Percentiles rank a stretch among this genome's conserved stretches.
Evolutionary conservation across 2,113 vertebrate genomes (phyloP).

Genomic region (Columba janthina): DNA sequence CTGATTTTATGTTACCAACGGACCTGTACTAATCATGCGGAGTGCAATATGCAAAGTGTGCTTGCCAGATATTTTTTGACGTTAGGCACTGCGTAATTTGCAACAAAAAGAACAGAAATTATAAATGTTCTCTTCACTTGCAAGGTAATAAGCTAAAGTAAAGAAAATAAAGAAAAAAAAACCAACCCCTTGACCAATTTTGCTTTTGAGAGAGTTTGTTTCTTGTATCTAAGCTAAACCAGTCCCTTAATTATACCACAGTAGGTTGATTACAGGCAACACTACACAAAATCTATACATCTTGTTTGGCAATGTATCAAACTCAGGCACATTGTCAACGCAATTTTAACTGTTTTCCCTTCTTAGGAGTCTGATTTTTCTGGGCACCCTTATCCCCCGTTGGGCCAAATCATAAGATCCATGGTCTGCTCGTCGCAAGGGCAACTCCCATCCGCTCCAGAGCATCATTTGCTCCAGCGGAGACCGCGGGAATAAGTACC

Average conservation of each 20-base stretch:
- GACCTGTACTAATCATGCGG: constrained; percentile 37
- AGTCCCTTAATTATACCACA: constrained; percentile 19
- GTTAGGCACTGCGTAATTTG: not conserved
- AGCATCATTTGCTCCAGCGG: accelerated
- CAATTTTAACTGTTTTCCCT: not conserved
- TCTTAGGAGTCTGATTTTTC: not conserved
- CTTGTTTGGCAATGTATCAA: constrained; percentile 36
- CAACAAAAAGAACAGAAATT: constrained; percentile 42
- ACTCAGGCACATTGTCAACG: not conserved
- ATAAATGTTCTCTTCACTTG: not conserved
- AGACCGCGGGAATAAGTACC: not conserved
- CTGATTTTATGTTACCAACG: constrained; percentile 32
- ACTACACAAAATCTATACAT: constrained; percentile 10
- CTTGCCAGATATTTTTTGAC: constrained; percentile 33
- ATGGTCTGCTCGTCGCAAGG: not conserved
- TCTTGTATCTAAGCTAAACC: not conserved
- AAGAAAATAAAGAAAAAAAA: not conserved
- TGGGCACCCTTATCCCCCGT: not conserved
- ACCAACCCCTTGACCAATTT: constrained; percentile 20
- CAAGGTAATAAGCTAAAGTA: not conserved
- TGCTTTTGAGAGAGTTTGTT: constrained; percentile 14
- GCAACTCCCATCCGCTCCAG: not conserved
- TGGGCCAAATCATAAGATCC: constrained; percentile 17
- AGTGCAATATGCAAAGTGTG: not conserved
- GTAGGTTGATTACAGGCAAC: constrained; percentile 48